Evolutionary conservation across 2,888 invertebrate genomes (phyloP), one percentile per base, ranked within the genome.

Genomic region (Alentia gelatinosa): DNA sequence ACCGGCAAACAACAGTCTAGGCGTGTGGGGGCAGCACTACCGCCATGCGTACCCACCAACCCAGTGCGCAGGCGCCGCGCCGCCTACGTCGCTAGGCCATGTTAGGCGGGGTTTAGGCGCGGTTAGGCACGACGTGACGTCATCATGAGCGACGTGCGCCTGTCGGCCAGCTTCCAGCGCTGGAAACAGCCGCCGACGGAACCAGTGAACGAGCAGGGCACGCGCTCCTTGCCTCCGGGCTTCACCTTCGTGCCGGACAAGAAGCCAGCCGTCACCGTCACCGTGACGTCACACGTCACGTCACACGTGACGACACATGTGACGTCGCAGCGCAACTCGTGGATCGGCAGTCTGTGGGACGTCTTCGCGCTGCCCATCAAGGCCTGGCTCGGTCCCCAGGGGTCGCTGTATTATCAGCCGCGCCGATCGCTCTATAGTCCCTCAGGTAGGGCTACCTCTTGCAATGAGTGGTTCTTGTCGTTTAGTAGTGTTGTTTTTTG

Each of bases 341-440:
- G 86, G 86, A 86, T 86, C 35, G 86, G 86, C 30, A 86, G 86
- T 86, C 86, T 86, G 42, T 86, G 86, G 86, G 86, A 86, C 30
- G 47, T 86, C 26, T 86, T 86, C 47, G 86, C 86, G 30, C 30
- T 86, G 42, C 86, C 86, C 47, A 86, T 86, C 47, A 86, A 86
- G 26, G 86, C 86, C 1, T 86, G 86, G 86, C 86, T 86, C 42
- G 86, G 86, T 23, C 86, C 86, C 0, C 50, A 42, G 42, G 86
- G 86, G 26, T 50, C 42, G n/a, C 86, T 86, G 26, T 86, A 86
- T 47, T 86, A 86, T 47, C 86, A 86, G 47, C 86, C 86, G 0
- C 42, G 86, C 47, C 4, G 86, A 0, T 86, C 86, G 5, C 15
- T 86, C 15, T 86, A 86, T 30, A 86, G 86, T 30, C 47, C 86